A percentile compares a stretch with the other conserved stretches of the same genome.
Evolutionary conservation across 2,888 invertebrate genomes (phyloP).

Genomic region (Caenorhabditis japonica): DNA sequence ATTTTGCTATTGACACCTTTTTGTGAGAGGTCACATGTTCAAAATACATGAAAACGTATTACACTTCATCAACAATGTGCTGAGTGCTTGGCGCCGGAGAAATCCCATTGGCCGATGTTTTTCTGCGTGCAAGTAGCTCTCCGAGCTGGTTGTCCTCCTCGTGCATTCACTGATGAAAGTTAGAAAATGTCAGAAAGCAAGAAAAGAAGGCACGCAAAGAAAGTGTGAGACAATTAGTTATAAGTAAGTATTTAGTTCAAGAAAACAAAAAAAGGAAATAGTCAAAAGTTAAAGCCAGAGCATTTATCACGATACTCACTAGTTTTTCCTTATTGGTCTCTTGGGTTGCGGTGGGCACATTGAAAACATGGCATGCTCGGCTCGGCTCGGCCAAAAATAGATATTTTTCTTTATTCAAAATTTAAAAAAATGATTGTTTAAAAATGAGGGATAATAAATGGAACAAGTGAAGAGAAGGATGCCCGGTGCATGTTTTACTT

Average conservation of each 20-base stretch:
- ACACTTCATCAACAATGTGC: constrained; percentile 47
- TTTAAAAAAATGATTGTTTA: too few relatives aligned
- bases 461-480: constrained; percentile 21
- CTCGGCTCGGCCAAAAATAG: constrained; percentile 8
- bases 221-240: neutral
- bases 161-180: constrained; percentile 24
- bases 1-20: too few relatives aligned
- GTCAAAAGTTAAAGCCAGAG: constrained; percentile 8
- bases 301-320: constrained; percentile 44
- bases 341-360: constrained; percentile 38
- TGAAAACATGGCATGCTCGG: constrained; percentile 32
- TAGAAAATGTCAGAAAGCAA: constrained; percentile 1
- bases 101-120: constrained; percentile 49
- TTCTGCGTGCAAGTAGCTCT: constrained; percentile 44
- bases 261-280: constrained; percentile 2
- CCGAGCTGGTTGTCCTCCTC: constrained; percentile 46
- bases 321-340: constrained; percentile 47
- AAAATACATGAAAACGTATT: constrained; percentile 30
- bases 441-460: constrained; percentile 18
- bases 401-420: too few relatives aligned
- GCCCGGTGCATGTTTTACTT: constrained; percentile 31
- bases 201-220: neutral
- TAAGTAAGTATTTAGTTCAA: neutral
- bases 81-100: constrained; percentile 47
- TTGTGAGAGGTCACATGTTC: neutral